Percentiles rank a stretch among this genome's conserved stretches.
Evolutionary conservation across 2,888 invertebrate species (phyloP).

Genomic region (Aethes cnicana): DNA sequence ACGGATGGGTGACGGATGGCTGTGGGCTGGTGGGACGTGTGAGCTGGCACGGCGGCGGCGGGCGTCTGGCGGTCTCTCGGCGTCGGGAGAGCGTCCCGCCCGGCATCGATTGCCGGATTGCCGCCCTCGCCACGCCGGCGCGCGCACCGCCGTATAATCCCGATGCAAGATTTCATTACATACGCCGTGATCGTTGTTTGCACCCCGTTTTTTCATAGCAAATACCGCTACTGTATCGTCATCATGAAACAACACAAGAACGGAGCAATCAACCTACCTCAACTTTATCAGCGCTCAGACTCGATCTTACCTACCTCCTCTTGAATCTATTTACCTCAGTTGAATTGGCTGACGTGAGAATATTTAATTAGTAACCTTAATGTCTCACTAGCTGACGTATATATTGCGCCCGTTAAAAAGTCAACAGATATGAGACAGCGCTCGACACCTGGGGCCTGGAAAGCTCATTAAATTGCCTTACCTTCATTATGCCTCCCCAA

Average conservation of each 20-base stretch:
- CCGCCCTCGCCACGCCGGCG: constrained; percentile 73
- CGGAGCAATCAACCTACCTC: constrained; percentile 14
- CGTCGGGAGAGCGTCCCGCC: constrained; percentile 81
- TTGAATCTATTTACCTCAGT: no score
- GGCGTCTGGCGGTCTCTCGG: constrained; percentile 83
- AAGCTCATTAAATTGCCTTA: constrained; percentile 22
- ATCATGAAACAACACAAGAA: not conserved
- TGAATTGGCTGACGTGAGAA: no score
- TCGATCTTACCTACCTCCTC: not conserved
- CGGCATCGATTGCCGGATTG: constrained; percentile 81
- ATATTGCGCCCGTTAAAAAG: constrained; percentile 18
- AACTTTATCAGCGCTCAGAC: constrained; percentile 3
- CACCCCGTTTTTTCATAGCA: constrained; percentile 79
- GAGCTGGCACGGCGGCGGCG: constrained; percentile 75
- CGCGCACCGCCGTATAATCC: constrained; percentile 71
- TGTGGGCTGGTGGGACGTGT: constrained; percentile 66
- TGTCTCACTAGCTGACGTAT: not conserved
- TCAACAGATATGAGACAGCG: constrained; percentile 21
- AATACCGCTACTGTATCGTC: constrained; percentile 42
- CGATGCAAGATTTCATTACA: constrained; percentile 81
- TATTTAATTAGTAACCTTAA: no score
- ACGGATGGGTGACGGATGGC: constrained; percentile 60
- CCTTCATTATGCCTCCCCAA: constrained; percentile 27
- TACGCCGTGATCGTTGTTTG: constrained; percentile 80
- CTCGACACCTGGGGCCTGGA: constrained; percentile 20